Percentiles rank a stretch among this genome's conserved stretches.
Conservation (phyloP, 2,888 invertebrate species). For the Altica lythri region DNA sequence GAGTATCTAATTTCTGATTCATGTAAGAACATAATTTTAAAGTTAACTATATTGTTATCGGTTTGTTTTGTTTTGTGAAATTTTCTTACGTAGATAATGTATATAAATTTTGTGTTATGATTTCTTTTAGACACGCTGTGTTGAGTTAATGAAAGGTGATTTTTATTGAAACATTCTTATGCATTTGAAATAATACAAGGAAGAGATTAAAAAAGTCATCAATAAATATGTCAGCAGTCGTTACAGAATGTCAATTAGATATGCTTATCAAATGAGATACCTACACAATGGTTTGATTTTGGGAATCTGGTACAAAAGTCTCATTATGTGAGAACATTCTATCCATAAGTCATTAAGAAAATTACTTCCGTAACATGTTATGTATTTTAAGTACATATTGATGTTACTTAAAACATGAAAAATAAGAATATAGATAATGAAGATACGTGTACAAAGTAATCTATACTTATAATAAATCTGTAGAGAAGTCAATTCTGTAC, state of each 20-base stretch:
- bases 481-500: too few species aligned
- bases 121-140: constrained; percentile 9
- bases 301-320: too few species aligned
- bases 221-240: background rate
- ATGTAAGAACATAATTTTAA: constrained; percentile 20
- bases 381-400: too few species aligned
- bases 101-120: constrained; percentile 8
- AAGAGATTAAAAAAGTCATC: background rate
- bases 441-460: too few species aligned
- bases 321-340: too few species aligned
- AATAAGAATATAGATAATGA: too few species aligned
- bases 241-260: background rate
- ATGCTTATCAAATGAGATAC: background rate
- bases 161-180: background rate
- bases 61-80: constrained; percentile 17
- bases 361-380: too few species aligned
- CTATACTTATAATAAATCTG: too few species aligned
- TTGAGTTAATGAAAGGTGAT: constrained; percentile 11
- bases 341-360: too few species aligned
- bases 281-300: too few species aligned
- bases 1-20: constrained; percentile 12
- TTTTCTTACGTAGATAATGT: constrained; percentile 20
- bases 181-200: background rate
- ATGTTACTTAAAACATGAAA: too few species aligned
- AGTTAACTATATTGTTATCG: constrained; percentile 19